These are phyloP conservation scores for Monarcha castaneiventris DNA, from an alignment of 2,113 vertebrate species.

Conservation along the genomic window DNA sequence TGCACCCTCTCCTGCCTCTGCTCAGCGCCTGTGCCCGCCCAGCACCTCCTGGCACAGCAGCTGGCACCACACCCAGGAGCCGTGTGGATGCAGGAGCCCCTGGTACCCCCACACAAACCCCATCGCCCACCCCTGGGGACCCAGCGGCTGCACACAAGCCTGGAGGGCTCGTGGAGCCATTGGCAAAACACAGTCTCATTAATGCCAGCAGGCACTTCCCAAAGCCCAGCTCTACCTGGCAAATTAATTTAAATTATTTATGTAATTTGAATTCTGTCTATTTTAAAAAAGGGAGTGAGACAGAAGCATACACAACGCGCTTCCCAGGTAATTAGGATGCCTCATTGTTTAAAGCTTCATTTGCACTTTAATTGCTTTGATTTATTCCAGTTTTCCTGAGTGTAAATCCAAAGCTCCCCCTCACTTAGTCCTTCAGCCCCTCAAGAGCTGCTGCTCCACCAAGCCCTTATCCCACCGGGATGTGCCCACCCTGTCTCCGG, in stretches of 20 bases:
- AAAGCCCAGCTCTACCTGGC: not conserved
- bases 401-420: not conserved
- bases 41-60: not conserved
- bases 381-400: conserved; percentile 14
- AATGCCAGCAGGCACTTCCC: not conserved
- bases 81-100: accelerated
- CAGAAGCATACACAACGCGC: not conserved
- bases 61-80: accelerated
- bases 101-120: accelerated
- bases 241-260: conserved; percentile 37
- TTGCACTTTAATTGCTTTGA: conserved; percentile 58
- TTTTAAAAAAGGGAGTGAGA: not conserved
- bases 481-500: not conserved
- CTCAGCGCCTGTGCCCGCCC: accelerated
- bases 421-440: not conserved
- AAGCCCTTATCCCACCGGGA: not conserved
- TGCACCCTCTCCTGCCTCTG: not conserved
- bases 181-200: not conserved
- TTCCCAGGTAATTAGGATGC: conserved; percentile 33
- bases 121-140: not conserved
- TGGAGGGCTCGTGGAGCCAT: not conserved
- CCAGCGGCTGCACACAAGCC: not conserved
- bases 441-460: not conserved
- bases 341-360: conserved; percentile 22
- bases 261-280: conserved; percentile 14